These are phyloP conservation scores for Eupeodes luniger DNA, from an alignment of 2,888 invertebrate genomes.

Conservation along the genomic window DNA sequence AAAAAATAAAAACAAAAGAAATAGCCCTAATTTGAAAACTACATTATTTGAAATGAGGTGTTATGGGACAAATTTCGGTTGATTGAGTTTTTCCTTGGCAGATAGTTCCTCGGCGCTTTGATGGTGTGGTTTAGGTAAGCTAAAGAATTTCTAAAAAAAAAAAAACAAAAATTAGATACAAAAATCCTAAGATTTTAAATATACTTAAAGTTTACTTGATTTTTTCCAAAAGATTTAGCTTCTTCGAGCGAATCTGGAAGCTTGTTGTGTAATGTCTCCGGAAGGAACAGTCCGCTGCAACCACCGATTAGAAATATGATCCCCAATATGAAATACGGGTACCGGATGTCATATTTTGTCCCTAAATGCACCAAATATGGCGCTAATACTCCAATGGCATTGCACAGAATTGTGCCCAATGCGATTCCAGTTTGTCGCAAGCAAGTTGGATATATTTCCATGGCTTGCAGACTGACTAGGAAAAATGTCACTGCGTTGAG, in stretches of 20 bases:
- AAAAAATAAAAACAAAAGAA: conserved; percentile 26
- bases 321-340: conserved; percentile 84
- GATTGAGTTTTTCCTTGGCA: conserved; percentile 79
- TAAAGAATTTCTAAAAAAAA: conserved; percentile 83
- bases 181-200: background rate
- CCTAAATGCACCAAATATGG: conserved; percentile 87
- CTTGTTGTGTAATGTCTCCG: conserved; percentile 87
- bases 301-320: conserved; percentile 84
- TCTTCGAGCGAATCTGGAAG: conserved; percentile 88
- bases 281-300: conserved; percentile 85
- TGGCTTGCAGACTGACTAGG: conserved; percentile 86
- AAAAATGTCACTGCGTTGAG: conserved; percentile 86
- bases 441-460: conserved; percentile 89
- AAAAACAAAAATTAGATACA: background rate
- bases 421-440: conserved; percentile 88
- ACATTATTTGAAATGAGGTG: background rate
- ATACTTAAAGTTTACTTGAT: conserved; percentile 79
- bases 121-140: conserved; percentile 82
- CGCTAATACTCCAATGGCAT: conserved; percentile 85
- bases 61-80: conserved; percentile 78
- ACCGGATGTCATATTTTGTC: conserved; percentile 83
- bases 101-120: conserved; percentile 46
- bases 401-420: conserved; percentile 86
- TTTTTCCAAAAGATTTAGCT: conserved; percentile 86
- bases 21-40: conserved; percentile 12